Evolutionary conservation across 2,797 vertebrate genomes (phyloP), one percentile per base, ranked within the genome.

Genomic region (Channallabes apus): DNA sequence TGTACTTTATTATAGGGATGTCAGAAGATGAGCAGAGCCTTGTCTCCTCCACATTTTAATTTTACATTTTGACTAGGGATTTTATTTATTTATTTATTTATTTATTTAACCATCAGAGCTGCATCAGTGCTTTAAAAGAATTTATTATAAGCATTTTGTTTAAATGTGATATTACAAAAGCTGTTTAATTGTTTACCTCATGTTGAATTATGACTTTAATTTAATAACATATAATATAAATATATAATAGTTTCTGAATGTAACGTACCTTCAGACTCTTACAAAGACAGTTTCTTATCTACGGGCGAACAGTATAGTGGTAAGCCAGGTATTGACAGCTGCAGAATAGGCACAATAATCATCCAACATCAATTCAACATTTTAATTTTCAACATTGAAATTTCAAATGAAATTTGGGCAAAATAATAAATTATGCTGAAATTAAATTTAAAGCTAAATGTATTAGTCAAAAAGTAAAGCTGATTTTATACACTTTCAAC

Each of bases 321-420:
- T 77, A 76, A 76, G 51, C n/a, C 54, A 59, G 75, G 14, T 17
- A 77, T 4, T 59, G 75, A 35, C 29, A 59, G 75, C 56, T 35
- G 29, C 56, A 59, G 4, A 59, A 77, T 35, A 35, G 27, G 56
- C 27, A 15, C 29, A 59, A 59, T 61, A 61, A 78, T 77, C 75
- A 54, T 59, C n/a, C 51, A 29, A 75, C 51, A 75, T 75, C 46
- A 56, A 29, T 29, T 75, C 72, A 75, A 7, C 72, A 18, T 75
- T 56, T n/a, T n/a, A n/a, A n/a, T n/a, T n/a, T n/a, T n/a, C n/a
- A n/a, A n/a, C n/a, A n/a, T n/a, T n/a, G n/a, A n/a, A n/a, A n/a
- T n/a, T n/a, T n/a, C n/a, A n/a, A n/a, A n/a, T n/a, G 20, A 54
- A 75, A 75, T 51, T 5, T 27, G 7, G n/a, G n/a, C n/a, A n/a